Conservation (phyloP, 2,797 vertebrate species). For the Sebastes matsubarae region DNA sequence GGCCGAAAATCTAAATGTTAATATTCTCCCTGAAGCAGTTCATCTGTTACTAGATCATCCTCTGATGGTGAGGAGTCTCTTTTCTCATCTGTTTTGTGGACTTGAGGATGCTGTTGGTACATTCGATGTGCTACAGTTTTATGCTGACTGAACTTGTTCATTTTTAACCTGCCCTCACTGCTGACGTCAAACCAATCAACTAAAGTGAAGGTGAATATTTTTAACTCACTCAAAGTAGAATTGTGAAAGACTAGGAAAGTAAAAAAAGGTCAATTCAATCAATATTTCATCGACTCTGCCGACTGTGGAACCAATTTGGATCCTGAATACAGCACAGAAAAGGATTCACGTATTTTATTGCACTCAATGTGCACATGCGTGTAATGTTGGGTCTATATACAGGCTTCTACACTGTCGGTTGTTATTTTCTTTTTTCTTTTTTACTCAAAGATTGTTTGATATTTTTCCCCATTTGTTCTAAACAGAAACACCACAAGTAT, state of each 20-base stretch:
- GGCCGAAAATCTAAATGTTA: slow-evolving; percentile 3
- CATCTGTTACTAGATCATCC: not conserved
- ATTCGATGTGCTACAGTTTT: slow-evolving; percentile 3
- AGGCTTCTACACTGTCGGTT: not conserved
- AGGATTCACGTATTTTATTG: not conserved
- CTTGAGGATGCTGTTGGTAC: not conserved
- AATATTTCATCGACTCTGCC: slow-evolving; percentile 13
- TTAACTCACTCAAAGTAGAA: slow-evolving; percentile 9
- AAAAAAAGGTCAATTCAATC: slow-evolving; percentile 31
- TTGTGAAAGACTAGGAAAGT: slow-evolving; percentile 15
- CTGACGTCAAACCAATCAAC: slow-evolving; percentile 14
- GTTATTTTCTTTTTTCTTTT: slow-evolving; percentile 8
- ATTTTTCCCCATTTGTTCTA: not conserved
- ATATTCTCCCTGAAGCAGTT: slow-evolving; percentile 11
- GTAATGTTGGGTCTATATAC: not conserved
- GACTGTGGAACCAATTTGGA: slow-evolving; percentile 2
- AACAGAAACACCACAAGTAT: slow-evolving; percentile 46
- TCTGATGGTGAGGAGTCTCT: not conserved
- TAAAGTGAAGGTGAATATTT: slow-evolving; percentile 10
- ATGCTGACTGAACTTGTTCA: slow-evolving; percentile 19
- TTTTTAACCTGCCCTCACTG: slow-evolving; percentile 12
- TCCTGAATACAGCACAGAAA: slow-evolving; percentile 5
- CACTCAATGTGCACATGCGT: not conserved
- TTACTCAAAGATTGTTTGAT: slow-evolving; percentile 35
- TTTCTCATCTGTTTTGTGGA: not conserved